Evolutionary conservation across 2,797 vertebrate species (phyloP).

Genomic region (Pseudocheirus occidentalis): DNA sequence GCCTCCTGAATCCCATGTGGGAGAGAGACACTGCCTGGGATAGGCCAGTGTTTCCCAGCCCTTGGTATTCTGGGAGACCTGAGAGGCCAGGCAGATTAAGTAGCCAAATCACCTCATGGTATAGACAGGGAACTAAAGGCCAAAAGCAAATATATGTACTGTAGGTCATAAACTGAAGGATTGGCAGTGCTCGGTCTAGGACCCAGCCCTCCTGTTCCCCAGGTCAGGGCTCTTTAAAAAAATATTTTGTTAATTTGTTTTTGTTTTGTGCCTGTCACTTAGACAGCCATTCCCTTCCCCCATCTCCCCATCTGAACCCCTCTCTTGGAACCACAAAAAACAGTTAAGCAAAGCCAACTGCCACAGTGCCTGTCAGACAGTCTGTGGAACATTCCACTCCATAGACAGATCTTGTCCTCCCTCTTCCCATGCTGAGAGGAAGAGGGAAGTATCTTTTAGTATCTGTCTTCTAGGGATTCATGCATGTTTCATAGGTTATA

Average conservation of each 20-base stretch:
- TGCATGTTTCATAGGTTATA: neutral
- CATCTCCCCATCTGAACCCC: neutral
- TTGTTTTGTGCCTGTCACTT: neutral
- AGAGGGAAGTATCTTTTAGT: neutral
- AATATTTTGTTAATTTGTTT: neutral
- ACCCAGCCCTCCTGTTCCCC: neutral
- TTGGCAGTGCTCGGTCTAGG: neutral
- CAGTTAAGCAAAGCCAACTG: neutral
- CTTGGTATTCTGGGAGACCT: neutral
- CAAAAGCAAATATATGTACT: neutral
- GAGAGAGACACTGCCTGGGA: neutral
- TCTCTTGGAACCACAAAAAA: neutral
- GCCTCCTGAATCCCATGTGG: neutral
- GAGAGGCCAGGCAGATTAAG: neutral
- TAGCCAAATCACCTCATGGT: neutral
- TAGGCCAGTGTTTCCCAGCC: neutral
- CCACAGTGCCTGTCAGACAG: neutral
- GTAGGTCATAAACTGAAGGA: neutral
- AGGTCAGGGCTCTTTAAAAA: neutral
- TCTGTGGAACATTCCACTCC: neutral
- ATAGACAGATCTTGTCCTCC: neutral
- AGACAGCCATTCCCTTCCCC: neutral
- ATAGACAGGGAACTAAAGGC: neutral
- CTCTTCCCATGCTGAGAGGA: neutral
- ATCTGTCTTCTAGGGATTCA: neutral